Percentiles rank a stretch among this genome's conserved stretches.
These are phyloP conservation scores for Oligia strigilis DNA, from an alignment of 2,888 invertebrate genomes.

Conservation along the genomic window DNA sequence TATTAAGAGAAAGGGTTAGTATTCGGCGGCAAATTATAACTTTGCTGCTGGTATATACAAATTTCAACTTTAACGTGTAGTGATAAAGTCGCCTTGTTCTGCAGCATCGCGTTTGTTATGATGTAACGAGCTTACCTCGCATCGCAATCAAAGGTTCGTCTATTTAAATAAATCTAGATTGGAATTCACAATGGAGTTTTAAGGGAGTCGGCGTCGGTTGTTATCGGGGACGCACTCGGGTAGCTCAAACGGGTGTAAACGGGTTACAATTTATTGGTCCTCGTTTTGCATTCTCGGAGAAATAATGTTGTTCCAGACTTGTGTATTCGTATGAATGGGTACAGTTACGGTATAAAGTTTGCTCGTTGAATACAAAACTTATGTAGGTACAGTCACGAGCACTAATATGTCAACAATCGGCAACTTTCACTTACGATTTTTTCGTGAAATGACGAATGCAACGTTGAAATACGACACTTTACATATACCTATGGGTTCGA, in stretches of 20 bases:
- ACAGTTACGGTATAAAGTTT: constrained; percentile 21
- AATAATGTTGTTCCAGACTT: constrained; percentile 51
- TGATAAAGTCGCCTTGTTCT: constrained; percentile 56
- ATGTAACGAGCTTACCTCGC: constrained; percentile 82
- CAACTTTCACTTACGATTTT: too few species aligned
- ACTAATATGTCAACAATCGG: too few species aligned
- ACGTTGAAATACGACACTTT: too few species aligned
- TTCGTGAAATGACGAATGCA: too few species aligned
- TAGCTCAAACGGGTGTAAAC: constrained; percentile 52
- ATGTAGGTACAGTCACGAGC: not conserved
- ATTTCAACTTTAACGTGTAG: constrained; percentile 66
- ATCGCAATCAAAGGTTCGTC: constrained; percentile 86
- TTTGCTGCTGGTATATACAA: constrained; percentile 57
- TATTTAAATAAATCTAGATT: constrained; percentile 88
- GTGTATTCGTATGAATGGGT: constrained; percentile 39
- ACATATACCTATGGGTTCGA: too few species aligned
- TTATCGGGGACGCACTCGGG: constrained; percentile 64
- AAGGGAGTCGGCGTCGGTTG: constrained; percentile 69
- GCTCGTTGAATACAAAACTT: constrained; percentile 6
- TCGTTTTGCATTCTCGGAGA: constrained; percentile 41
- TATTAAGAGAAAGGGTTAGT: constrained; percentile 86
- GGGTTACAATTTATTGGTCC: constrained; percentile 58
- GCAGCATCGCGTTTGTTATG: constrained; percentile 68
- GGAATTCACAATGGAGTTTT: constrained; percentile 83
- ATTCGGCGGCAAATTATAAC: constrained; percentile 65